phyloP scores from a whole-genome alignment of 92 coral and sea anemone genomes.

The Scolanthus callimorphus region DNA sequence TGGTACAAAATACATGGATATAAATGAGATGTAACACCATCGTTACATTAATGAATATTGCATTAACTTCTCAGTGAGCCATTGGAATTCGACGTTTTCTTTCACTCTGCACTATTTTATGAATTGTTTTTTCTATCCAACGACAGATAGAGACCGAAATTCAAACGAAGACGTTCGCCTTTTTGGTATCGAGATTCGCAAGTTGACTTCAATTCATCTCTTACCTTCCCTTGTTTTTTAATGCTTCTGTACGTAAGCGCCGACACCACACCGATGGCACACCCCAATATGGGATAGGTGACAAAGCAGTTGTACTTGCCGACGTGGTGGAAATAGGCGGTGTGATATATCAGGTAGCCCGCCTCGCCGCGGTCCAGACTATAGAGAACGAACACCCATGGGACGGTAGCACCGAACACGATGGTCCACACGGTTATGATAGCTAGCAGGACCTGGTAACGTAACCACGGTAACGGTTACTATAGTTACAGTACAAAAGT shows the following conservation, averaged over 20 bases:
- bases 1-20: too few species aligned
- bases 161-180: too few species aligned
- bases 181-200: too few species aligned
- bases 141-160: neutral
- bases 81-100: too few species aligned
- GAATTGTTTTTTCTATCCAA: too few species aligned
- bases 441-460: neutral
- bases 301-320: constrained; percentile 6
- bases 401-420: neutral
- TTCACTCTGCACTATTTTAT: too few species aligned
- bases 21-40: too few species aligned
- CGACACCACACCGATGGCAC: neutral
- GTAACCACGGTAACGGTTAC: too few species aligned
- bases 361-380: neutral
- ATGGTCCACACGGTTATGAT: neutral
- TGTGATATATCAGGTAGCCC: neutral
- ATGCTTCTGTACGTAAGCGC: constrained; percentile 1
- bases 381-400: neutral
- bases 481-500: too few species aligned
- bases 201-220: too few species aligned
- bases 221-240: neutral
- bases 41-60: neutral
- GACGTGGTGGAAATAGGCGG: neutral
- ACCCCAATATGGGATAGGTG: constrained; percentile 1
- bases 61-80: too few species aligned